These are phyloP conservation scores for Crocodylus rhombifer DNA, from an alignment of 2,797 vertebrate genomes.

Conservation along the genomic window DNA sequence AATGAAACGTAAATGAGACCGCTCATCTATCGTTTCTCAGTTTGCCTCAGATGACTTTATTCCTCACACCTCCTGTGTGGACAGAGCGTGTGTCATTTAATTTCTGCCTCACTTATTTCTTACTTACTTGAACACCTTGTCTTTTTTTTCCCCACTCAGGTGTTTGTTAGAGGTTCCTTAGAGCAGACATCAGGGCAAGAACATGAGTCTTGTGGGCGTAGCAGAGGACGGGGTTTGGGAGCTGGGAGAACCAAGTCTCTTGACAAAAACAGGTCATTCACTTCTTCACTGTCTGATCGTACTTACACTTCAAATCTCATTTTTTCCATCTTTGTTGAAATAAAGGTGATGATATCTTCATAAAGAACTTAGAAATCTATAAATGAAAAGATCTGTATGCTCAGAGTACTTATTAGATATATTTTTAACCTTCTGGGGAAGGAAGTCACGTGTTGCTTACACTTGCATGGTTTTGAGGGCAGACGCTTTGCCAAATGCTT, in stretches of 20 bases:
- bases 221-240: slow-evolving; percentile 10
- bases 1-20: slow-evolving; percentile 28
- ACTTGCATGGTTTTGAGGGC: background rate
- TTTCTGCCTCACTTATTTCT: background rate
- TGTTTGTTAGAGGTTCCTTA: background rate
- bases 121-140: slow-evolving; percentile 17
- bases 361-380: slow-evolving; percentile 35
- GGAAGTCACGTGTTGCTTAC: background rate
- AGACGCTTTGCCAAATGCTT: slow-evolving; percentile 11
- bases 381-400: background rate
- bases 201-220: background rate
- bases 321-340: slow-evolving; percentile 9
- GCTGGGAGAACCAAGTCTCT: background rate
- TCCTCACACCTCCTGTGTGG: background rate
- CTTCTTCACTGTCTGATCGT: background rate
- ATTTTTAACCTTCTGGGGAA: slow-evolving; percentile 28
- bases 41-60: slow-evolving; percentile 6
- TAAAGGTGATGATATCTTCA: background rate
- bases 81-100: background rate
- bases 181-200: background rate
- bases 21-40: slow-evolving; percentile 25
- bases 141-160: background rate
- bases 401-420: background rate
- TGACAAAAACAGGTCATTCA: background rate
- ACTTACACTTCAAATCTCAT: background rate